Base-by-base conservation (phyloP, 1,140 invertebrate species). In the Branchinecta lindahli region DNA sequence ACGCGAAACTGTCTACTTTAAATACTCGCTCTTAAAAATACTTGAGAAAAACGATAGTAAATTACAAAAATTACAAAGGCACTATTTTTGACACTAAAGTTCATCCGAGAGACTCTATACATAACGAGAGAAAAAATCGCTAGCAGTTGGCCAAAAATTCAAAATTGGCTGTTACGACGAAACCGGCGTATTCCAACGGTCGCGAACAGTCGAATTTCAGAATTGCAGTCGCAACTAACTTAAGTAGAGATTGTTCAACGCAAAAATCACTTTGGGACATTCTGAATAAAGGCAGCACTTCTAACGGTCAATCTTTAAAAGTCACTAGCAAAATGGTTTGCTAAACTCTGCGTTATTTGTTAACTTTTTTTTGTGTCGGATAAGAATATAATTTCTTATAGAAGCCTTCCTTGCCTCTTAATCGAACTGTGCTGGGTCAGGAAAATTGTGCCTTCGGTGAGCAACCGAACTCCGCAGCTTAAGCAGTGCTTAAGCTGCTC, bases 231-330 rank as follows among this genome's bases (percentile, higher is more conserved):
- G 1, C 33, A 33, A 33, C 33, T 15, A 61, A 12, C 52, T 61
- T 61, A 61, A 61, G 52, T 61, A 61, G 52, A 61, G 52, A 61
- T 61, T 61, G 52, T 61, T 61, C 18, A 20, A 15, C 52, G 52
- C 52, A 61, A 15, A 15, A 15, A 61, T 15, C 18, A 61, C 12
- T 15, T 61, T 20, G 18, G 52, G 12, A 20, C 52, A 61, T 61
- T 61, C 52, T 15, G 52, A 61, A 61, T 61, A 61, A 61, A 61
- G 18, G 12, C 18, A 15, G 18, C 52, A 61, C 52, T 61, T 20
- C 12, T 61, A 12, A 61, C 12, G 18, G 12, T 61, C 12, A 15
- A 61, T 15, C 12, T 61, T 12, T 15, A 61, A 61, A 12, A 15
- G 12, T 61, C 52, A 61, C 18, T 61, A 61, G 12, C 12, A 15